Evolutionary conservation across 2,888 invertebrate species (phyloP).

Genomic region (Apamea epomidion): DNA sequence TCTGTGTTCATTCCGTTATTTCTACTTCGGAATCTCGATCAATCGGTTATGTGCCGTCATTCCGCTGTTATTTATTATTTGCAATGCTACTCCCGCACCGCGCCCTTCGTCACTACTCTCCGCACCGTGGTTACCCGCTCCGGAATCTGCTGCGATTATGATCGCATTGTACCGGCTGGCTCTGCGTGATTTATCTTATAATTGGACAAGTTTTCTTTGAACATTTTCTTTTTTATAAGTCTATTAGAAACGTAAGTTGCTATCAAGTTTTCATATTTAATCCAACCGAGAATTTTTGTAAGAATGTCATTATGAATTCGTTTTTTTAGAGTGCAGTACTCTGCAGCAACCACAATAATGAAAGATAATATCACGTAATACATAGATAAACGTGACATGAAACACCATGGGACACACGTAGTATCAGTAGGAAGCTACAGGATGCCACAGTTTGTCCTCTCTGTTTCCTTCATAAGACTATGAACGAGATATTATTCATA

Average conservation of each 20-base stretch:
- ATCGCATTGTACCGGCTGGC: conserved; percentile 47
- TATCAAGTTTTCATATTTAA: neutral
- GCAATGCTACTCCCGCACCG: conserved; percentile 30
- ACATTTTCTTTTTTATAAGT: conserved; percentile 9
- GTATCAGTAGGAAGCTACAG: neutral
- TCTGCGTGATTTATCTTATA: conserved; percentile 57
- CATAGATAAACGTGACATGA: too few relatives aligned
- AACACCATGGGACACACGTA: neutral
- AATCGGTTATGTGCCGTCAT: conserved; percentile 35
- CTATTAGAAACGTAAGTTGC: neutral
- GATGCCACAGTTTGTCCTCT: too few relatives aligned
- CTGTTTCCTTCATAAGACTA: neutral
- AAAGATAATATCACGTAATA: neutral
- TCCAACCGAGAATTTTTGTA: neutral
- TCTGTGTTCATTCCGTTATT: conserved; percentile 12
- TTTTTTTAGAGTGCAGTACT: neutral
- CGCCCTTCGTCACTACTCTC: conserved; percentile 51
- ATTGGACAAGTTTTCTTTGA: conserved; percentile 36
- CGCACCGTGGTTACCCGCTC: conserved; percentile 49
- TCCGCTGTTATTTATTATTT: conserved; percentile 36
- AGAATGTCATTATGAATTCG: neutral
- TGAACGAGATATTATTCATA: neutral
- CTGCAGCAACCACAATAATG: neutral
- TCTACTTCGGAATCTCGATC: conserved; percentile 25
- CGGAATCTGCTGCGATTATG: conserved; percentile 54